Conservation (phyloP, 2,113 vertebrate genomes). For the Gasterosteus nipponicus region DNA sequence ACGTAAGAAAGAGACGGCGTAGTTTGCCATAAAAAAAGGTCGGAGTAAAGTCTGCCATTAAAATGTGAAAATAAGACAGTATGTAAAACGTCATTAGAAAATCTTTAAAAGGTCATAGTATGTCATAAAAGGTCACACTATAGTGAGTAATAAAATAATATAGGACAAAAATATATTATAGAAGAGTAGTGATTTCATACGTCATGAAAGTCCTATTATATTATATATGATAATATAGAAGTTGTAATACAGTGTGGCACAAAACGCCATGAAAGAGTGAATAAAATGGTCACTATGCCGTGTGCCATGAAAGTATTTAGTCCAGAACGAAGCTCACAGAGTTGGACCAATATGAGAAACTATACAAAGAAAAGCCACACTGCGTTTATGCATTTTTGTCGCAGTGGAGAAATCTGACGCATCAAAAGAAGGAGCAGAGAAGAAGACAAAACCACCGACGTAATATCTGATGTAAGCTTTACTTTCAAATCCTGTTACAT, state of each 20-base stretch:
- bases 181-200: too few relatives aligned
- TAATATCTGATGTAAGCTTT: constrained; percentile 96
- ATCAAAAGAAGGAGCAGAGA: neutral
- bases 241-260: neutral
- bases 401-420: neutral
- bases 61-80: too few relatives aligned
- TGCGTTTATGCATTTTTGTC: neutral
- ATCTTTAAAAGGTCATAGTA: too few relatives aligned
- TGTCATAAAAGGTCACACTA: neutral
- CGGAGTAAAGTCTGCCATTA: too few relatives aligned
- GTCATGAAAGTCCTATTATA: neutral
- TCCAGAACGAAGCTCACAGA: neutral
- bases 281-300: too few relatives aligned
- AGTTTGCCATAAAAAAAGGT: too few relatives aligned
- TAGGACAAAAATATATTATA: neutral
- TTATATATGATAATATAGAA: neutral
- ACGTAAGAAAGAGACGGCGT: too few relatives aligned
- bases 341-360: neutral
- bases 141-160: neutral
- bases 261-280: neutral
- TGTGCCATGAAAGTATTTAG: neutral
- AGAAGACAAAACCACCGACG: constrained; percentile 43
- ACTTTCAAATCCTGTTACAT: constrained; percentile 99
- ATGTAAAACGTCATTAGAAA: too few relatives aligned
- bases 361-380: neutral